These are phyloP conservation scores for Clunio marinus DNA, from an alignment of 2,888 invertebrate genomes.

Conservation along the genomic window DNA sequence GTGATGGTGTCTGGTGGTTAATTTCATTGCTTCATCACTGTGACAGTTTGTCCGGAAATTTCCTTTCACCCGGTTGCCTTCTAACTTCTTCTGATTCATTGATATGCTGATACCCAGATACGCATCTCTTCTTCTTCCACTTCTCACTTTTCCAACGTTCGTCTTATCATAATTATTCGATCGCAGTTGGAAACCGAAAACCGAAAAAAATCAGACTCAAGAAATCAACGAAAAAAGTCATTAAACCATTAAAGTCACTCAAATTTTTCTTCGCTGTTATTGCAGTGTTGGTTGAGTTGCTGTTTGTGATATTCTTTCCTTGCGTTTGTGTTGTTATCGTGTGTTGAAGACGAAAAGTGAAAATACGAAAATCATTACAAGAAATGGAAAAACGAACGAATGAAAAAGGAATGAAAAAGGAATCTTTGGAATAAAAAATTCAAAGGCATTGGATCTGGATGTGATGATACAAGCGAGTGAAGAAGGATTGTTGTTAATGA, in stretches of 20 bases:
- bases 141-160: not conserved
- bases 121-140: too few species aligned
- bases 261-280: not conserved
- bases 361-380: conserved; percentile 10
- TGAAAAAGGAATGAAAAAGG: not conserved
- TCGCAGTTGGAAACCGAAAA: conserved; percentile 3
- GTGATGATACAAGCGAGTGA: not conserved
- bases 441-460: too few species aligned
- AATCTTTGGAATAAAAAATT: not conserved
- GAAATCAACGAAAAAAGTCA: not conserved
- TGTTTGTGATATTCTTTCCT: too few species aligned
- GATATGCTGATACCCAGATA: too few species aligned
- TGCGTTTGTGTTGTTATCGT: too few species aligned
- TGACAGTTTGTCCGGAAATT: not conserved
- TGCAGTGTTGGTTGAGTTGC: not conserved
- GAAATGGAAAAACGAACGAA: not conserved
- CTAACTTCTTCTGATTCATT: not conserved
- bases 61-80: not conserved
- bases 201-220: not conserved
- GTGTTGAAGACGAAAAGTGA: too few species aligned
- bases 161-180: conserved; percentile 7
- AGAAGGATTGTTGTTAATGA: conserved; percentile 14
- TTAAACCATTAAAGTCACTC: not conserved
- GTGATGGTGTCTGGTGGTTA: not conserved
- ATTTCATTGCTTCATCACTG: not conserved